Evolutionary conservation across 1,140 invertebrate genomes (phyloP).

Genomic region (Macrobrachium rosenbergii): DNA sequence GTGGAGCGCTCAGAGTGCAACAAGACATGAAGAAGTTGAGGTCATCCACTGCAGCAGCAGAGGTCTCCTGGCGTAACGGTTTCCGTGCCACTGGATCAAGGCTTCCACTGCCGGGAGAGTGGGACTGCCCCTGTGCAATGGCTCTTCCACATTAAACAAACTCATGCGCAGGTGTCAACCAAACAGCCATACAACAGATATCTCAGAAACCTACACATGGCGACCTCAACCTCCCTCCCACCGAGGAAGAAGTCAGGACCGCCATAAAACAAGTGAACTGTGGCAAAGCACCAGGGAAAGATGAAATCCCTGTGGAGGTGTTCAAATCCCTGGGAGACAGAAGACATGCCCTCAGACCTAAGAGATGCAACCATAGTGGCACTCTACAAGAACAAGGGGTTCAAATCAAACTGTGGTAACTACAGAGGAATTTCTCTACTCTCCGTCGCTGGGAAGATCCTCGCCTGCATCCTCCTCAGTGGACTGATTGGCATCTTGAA

Average conservation of each 20-base stretch:
- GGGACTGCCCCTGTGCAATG: no score
- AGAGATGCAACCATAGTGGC: slow-evolving; percentile 21
- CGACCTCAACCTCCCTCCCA: background rate
- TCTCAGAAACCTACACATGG: background rate
- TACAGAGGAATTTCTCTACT: slow-evolving; percentile 29
- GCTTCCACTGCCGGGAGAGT: no score
- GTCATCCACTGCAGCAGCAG: no score
- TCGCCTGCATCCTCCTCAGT: slow-evolving; percentile 7
- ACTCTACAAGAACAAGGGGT: no score
- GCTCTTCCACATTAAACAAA: no score
- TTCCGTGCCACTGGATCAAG: no score
- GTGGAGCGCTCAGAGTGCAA: no score
- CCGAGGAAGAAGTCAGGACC: background rate
- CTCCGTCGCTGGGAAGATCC: slow-evolving; percentile 14
- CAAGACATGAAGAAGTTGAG: no score
- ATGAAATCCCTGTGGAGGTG: slow-evolving; percentile 18
- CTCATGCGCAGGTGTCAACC: no score
- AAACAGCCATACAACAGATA: background rate
- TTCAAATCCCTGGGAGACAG: slow-evolving; percentile 21
- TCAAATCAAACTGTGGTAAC: no score
- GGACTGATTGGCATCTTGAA: background rate
- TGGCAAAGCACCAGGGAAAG: slow-evolving; percentile 21
- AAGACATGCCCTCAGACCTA: background rate
- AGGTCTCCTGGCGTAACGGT: no score
- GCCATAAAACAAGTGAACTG: slow-evolving; percentile 5